phyloP scores from a whole-genome alignment of 2,888 invertebrate genomes.

The Tuta absoluta region DNA sequence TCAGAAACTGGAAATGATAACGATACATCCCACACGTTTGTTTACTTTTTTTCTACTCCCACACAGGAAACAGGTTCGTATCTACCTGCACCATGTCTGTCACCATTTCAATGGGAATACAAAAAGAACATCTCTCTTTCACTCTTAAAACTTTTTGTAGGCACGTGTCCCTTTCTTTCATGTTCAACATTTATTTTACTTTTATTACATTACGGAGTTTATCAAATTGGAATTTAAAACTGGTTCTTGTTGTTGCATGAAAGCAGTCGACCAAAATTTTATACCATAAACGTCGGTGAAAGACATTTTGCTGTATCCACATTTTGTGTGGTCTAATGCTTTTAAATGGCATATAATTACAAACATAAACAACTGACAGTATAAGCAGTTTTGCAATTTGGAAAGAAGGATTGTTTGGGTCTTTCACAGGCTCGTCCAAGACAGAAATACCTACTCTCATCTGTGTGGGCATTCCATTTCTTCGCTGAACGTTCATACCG shows the following conservation, averaged over 20 bases:
- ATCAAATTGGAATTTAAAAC: slow-evolving; percentile 31
- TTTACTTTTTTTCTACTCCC: slow-evolving; percentile 60
- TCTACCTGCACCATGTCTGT: slow-evolving; percentile 59
- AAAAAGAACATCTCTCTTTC: slow-evolving; percentile 33
- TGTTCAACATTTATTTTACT: slow-evolving; percentile 13
- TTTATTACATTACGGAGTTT: slow-evolving; percentile 36
- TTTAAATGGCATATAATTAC: neutral
- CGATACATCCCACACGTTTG: slow-evolving; percentile 46
- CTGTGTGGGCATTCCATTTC: no score
- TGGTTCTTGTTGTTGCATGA: slow-evolving; percentile 3
- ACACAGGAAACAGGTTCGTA: slow-evolving; percentile 52
- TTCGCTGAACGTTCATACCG: no score
- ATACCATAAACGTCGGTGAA: neutral
- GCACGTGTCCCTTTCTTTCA: slow-evolving; percentile 35
- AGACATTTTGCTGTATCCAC: neutral
- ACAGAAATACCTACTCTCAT: no score
- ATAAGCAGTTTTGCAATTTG: no score
- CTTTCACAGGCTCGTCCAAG: no score
- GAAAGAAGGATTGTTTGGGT: no score
- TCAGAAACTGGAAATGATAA: slow-evolving; percentile 42
- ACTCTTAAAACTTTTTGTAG: slow-evolving; percentile 29
- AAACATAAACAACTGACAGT: no score
- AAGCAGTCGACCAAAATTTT: neutral
- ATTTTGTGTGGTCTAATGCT: neutral
- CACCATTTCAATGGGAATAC: slow-evolving; percentile 53